Base-by-base conservation (phyloP, 2,888 invertebrate genomes). In the Zeuzera pyrina region DNA sequence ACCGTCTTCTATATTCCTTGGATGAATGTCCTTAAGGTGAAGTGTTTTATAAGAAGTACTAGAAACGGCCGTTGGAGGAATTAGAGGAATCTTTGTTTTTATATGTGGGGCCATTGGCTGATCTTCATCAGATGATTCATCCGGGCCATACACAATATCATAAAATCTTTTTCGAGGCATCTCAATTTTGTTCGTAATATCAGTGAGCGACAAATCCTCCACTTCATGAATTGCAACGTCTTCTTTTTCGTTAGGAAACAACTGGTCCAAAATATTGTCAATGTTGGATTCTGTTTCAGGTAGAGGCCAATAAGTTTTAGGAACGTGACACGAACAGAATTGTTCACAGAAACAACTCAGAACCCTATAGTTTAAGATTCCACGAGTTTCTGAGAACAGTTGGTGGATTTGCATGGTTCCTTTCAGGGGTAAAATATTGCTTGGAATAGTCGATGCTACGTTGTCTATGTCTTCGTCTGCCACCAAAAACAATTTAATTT, bases 101-200 rank as follows among this genome's bases (percentile, higher is more conserved):
- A 7, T 30, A 25, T n/a, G 13, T 29, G 22, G 6, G 14, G 33
- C 33, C 33, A 33, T 34, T 10, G 33, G 33, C 33, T 33, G 33
- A 33, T 33, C 33, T 33, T 34, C 33, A 33, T 33, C 33, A 19
- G 34, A 32, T 34, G 34, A 35, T 36, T 36, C 35, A 34, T 36
- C 34, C 23, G 33, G 23, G 35, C 27, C 5, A 13, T 27, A 27
- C 13, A 27, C 27, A 27, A 14, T 6, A 27, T 27, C 27, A 14
- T 27, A 34, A 34, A 34, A 34, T 6, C 33, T 19, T 34, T 34
- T 34, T 34, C 31, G 31, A 13, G 32, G 21, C 33, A 34, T 32
- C 33, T 22, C 31, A 34, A 34, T 34, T 34, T 10, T 34, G 34
- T 34, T n/a, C n/a, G n/a, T n/a, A n/a, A n/a, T n/a, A n/a, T n/a